Evolutionary conservation across 2,888 invertebrate genomes (phyloP), one percentile per base, ranked within the genome.

Genomic region (Spilosoma lubricipeda): DNA sequence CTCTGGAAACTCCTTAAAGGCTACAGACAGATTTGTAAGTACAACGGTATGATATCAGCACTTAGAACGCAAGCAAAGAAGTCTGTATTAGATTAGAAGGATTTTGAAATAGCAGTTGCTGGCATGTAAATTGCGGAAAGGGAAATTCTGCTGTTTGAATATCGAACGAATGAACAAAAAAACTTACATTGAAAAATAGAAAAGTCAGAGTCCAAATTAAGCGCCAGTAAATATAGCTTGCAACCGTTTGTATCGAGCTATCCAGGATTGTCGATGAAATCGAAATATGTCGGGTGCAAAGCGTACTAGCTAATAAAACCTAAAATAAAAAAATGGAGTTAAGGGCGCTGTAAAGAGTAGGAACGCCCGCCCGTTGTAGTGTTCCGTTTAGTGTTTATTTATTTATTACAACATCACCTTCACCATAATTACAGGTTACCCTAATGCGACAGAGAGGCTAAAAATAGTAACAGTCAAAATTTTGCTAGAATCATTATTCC

Each of bases 271-370:
- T 33, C 39, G 18, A 39, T 36, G 30, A 70, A 74, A 66, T 56
- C 70, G 27, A 66, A 70, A 69, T 74, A 70, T 70, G 67, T 42
- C 68, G 36, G 39, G 27, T 45, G 33, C 67, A 52, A 64, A 75
- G 67, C 52, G 68, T 42, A 42, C 72, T 30, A 72, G 59, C 73
- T 77, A 81, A 80, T 80, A 77, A 73, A 69, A 70, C 67, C 71
- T 67, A 52, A 73, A 70, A 73, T 73, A 82, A 85, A 84, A 84
- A 84, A 48, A 84, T 73, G 77, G 72, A 75, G 75, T 76, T 68
- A 76, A 82, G 79, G 75, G 75, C 71, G 63, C 72, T 71, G 80
- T 18, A 77, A 86, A 86, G 85, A 85, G 56, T 52, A 56, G 15
- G 33, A 15, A 23, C 23, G 48, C 72, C 56, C 27, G 23, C 42